phyloP scores from a whole-genome alignment of 2,888 invertebrate genomes.

The Tipula helvola region DNA sequence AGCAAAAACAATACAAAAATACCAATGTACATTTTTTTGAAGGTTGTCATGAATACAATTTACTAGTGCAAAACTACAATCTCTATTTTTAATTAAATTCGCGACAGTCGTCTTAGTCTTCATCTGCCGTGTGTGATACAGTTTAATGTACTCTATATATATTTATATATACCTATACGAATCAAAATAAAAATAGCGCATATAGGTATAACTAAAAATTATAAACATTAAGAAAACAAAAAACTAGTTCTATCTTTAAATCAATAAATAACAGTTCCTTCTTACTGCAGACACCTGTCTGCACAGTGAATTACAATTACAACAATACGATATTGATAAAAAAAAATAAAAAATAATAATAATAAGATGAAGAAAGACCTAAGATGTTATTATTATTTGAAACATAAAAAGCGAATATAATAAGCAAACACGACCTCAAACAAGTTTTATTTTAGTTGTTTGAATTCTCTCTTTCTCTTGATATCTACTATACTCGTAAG shows the following conservation, averaged over 20 bases:
- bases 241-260: not conserved
- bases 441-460: not conserved
- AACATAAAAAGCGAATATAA: not conserved
- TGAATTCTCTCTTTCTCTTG: not conserved
- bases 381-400: not conserved
- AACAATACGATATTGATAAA: not conserved
- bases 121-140: not conserved
- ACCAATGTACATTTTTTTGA: not conserved
- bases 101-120: not conserved
- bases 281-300: not conserved
- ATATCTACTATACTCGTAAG: not conserved
- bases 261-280: not conserved
- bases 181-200: not conserved
- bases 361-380: not conserved
- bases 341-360: not conserved
- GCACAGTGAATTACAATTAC: not conserved
- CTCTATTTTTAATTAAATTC: not conserved
- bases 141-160: not conserved
- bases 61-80: not conserved
- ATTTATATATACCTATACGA: not conserved
- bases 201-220: not conserved
- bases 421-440: not conserved
- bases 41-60: not conserved
- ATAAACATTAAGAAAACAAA: not conserved
- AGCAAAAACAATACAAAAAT: not conserved